Base-by-base conservation (phyloP, 92 coral and sea anemone genomes). In the Isaurus tuberculatus region DNA sequence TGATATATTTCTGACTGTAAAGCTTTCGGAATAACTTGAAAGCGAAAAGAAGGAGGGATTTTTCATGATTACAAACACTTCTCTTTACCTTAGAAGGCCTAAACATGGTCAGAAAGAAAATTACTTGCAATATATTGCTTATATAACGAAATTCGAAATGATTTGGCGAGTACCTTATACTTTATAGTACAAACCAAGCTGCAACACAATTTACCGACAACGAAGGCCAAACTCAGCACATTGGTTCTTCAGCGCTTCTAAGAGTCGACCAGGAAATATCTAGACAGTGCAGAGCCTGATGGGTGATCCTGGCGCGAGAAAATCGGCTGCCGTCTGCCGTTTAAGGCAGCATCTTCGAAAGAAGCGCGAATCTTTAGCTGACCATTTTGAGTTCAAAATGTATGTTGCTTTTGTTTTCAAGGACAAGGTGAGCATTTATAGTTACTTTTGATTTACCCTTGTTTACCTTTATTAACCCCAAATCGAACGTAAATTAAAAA, bases 321-420 rank as follows among this genome's bases (percentile, higher is more conserved):
- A 89, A 69, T 68, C 83, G 33, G 89, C 92, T 51, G 75, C 94
- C 19, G 84, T 89, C 25, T 80, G 79, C 74, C 93, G 98, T 19
- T 88, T 95, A 19, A 88, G 93, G 64, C 91, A 90, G 83, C 94
- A 93, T 48, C 89, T 95, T 65, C 91, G 94, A 14, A 90, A 91
- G 42, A 92, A 88, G 25, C 87, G 91, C 26, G 95, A 95, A 83
- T 92, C 98, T 16, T 55, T 95, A 82, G 98, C 98, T 29, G 95
- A 95, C 65, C 98, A 95, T 77, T 95, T 95, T 77, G 98, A 95
- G 58, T 95, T 86, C 86, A 90, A 87, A 84, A 86, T 95, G 86
- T 95, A 93, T 79, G 72, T 93, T 72, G 93, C 97, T 16, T 92
- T 95, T 71, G 94, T 95, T 75, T 95, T 95, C 87, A 93, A 91